phyloP scores from a whole-genome alignment of 2,113 vertebrate species.

The Peromyscus californicus region DNA sequence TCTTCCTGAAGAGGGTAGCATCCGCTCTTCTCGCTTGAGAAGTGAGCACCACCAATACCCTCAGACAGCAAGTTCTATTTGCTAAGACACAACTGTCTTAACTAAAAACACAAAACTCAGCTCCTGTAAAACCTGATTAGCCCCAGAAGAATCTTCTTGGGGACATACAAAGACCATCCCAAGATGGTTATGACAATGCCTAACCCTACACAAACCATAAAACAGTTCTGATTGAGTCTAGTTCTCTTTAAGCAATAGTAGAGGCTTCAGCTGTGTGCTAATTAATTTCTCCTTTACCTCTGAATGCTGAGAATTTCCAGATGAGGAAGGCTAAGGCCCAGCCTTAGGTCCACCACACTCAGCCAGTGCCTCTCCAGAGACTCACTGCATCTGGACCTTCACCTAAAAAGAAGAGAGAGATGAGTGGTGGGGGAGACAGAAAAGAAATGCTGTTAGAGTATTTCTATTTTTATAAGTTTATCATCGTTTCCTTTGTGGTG shows the following conservation, averaged over 20 bases:
- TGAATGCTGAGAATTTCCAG: background rate
- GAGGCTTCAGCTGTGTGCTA: background rate
- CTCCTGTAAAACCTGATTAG: background rate
- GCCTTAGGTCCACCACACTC: background rate
- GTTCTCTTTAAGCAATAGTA: background rate
- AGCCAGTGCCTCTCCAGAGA: no score
- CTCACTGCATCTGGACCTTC: background rate
- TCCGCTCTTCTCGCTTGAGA: no score
- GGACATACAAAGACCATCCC: background rate
- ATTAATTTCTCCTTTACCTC: background rate
- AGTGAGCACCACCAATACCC: background rate
- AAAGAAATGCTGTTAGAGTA: background rate
- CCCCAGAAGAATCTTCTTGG: background rate
- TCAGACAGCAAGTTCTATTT: background rate
- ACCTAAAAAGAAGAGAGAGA: background rate
- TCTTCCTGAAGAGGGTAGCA: background rate
- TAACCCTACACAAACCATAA: background rate
- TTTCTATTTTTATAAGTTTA: background rate
- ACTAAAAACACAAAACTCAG: background rate
- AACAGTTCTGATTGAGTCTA: background rate
- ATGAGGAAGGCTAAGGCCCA: background rate
- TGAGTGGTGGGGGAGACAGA: background rate
- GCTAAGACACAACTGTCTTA: background rate
- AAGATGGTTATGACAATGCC: background rate
- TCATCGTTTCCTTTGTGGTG: slow-evolving; percentile 31